Conservation (phyloP, 1,140 invertebrate species). For the Acyrthosiphon pisum region DNA sequence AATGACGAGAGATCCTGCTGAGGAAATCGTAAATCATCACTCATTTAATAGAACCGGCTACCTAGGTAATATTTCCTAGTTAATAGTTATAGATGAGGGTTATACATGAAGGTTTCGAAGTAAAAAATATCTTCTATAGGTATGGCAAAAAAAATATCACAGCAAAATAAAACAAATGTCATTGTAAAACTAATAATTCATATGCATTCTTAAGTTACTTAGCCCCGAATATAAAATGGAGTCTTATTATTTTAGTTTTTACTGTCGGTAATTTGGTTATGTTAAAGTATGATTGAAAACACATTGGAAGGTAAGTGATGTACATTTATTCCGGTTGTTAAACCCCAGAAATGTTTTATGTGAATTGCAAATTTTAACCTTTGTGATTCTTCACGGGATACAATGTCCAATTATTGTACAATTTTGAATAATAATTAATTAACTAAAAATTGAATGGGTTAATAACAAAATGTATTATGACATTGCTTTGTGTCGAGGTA, state of each 20-base stretch:
- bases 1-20: too few species aligned
- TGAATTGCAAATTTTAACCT: constrained; percentile 56
- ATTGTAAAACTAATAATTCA: neutral
- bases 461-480: neutral
- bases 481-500: neutral
- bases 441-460: constrained; percentile 14
- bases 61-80: neutral
- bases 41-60: too few species aligned
- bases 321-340: constrained; percentile 35
- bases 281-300: neutral
- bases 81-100: neutral
- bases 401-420: neutral
- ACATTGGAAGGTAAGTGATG: neutral
- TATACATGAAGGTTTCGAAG: neutral
- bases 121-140: neutral
- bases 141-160: neutral
- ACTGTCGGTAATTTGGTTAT: neutral
- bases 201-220: neutral
- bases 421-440: constrained; percentile 52
- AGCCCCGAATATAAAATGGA: neutral
- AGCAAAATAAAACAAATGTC: neutral
- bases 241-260: neutral
- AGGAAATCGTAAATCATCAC: too few species aligned
- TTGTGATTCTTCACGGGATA: constrained; percentile 2
- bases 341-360: constrained; percentile 9